Base-by-base conservation (phyloP, 2,888 invertebrate species). In the Amaurobius ferox region DNA sequence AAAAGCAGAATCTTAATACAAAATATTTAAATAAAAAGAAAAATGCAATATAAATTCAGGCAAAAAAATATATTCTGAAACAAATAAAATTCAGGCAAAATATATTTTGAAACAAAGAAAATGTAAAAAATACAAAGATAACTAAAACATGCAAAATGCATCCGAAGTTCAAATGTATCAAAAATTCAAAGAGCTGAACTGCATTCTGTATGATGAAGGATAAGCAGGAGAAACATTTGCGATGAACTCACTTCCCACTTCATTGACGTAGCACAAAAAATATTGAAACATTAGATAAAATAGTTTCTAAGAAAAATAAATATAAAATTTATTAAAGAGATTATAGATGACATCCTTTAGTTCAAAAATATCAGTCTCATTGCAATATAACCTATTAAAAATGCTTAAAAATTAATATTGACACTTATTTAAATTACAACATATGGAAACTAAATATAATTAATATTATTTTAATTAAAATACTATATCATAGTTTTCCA, bases 231-330 rank as follows among this genome's bases (percentile, higher is more conserved):
- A 85, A 77, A 77, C 66, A 70, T 71, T 67, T 26, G 70, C 67
- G 71, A 28, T 83, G 71, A 77, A 86, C 85, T 86, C 79, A 86
- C 85, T 86, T 86, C 85, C 85, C 85, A 86, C 85, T 86, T 72
- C 68, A 86, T 55, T 44, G 85, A 35, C 39, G 55, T 73, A 73
- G 85, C 85, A 86, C 83, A 85, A 85, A 85, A 79, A 79, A 74
- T 71, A 44, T 44, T 68, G 11, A 64, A 85, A 29, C 76, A 87
- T 79, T 76, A 76, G 83, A 67, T 1, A 55, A 23, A 72, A 55
- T 23, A 70, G 48, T n/a, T 32, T 26, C 13, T 68, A 29, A 35
- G 67, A 70, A n/a, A n/a, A n/a, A n/a, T n/a, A n/a, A n/a, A n/a
- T n/a, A n/a, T n/a, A n/a, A n/a, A n/a, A n/a, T n/a, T n/a, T n/a